Evolutionary conservation across 1,140 invertebrate species (phyloP), one percentile per base, ranked within the genome.

Genomic region (Nilaparvata lugens): DNA sequence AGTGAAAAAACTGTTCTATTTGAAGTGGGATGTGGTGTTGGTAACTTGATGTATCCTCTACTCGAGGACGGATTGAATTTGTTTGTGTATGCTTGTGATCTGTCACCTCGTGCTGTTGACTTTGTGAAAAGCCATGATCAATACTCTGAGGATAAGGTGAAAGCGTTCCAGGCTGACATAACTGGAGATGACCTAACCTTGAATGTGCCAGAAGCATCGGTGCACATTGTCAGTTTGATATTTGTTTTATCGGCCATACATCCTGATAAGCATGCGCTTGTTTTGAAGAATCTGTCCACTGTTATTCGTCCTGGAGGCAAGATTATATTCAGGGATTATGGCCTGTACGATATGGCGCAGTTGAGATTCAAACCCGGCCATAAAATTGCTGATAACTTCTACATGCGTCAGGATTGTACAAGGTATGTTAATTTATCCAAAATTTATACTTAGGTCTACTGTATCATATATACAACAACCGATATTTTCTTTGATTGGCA

Each of bases 321-420:
- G 35, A 70, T 99, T 3, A 73, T 98, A 4, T 93, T 99, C 67
- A 76, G 97, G 67, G 97, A 99, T 77, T 99, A 99, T 75, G 97
- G 95, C 0, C 74, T 95, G n/a, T 94, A 97, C 71, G 97, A 99
- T 74, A 91, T 98, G 86, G 92, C 97, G 2, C 96, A 98, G 73
- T 68, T 99, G 2, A 77, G 96, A 53, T 98, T 98, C 73, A 88
- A 92, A 64, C 82, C 90, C 3, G 94, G 94, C 0, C 86, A 91
- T 71, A 97, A 98, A 75, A 90, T 98, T 61, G 72, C 82, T 6
- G 93, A 98, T 21, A 97, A 98, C 74, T 90, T 97, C 66, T 99
- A 99, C 72, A 89, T 93, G 72, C 76, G 97, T 21, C 95, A 97
- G 72, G 97, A 99, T 83, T 96, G 96, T 2, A 99, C 97, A 0